A percentile compares a stretch with the other conserved stretches of the same genome.
Evolutionary conservation across 2,888 invertebrate species (phyloP).

Genomic region (Calameuta pallipes): DNA sequence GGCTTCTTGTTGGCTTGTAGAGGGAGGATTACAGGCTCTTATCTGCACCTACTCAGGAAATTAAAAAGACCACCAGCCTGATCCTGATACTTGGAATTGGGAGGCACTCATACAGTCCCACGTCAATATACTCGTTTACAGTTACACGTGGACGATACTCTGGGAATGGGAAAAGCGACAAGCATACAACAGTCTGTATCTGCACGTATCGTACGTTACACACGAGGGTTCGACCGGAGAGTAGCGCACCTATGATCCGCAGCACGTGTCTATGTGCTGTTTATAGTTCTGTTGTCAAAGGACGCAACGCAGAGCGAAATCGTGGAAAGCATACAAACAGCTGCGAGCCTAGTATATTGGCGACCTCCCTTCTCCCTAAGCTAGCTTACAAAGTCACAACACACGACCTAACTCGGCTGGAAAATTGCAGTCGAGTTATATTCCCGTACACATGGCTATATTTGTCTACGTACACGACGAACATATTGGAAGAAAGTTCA

Average conservation of each 20-base stretch:
- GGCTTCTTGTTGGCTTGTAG: slow-evolving; percentile 13
- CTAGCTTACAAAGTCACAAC: background rate
- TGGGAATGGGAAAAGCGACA: background rate
- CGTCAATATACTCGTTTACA: background rate
- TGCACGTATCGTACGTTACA: background rate
- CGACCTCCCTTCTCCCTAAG: background rate
- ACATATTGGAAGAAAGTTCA: background rate
- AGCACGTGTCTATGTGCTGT: slow-evolving; percentile 41
- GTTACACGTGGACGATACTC: background rate
- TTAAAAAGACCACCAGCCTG: slow-evolving; percentile 40
- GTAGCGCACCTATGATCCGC: slow-evolving; percentile 32
- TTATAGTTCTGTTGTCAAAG: slow-evolving; percentile 54
- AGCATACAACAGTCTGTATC: background rate
- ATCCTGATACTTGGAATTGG: slow-evolving; percentile 22
- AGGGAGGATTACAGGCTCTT: slow-evolving; percentile 27
- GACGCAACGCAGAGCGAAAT: slow-evolving; percentile 45
- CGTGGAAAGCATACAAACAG: slow-evolving; percentile 54
- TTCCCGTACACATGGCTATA: background rate
- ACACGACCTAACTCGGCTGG: slow-evolving; percentile 6
- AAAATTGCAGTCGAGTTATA: slow-evolving; percentile 18
- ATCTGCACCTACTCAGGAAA: slow-evolving; percentile 47
- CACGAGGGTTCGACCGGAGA: slow-evolving; percentile 7
- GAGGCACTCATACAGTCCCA: background rate
- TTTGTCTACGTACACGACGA: background rate
- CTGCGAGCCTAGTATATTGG: slow-evolving; percentile 42